Base-by-base conservation (phyloP, 2,113 vertebrate genomes). In the Malurus alboscapulatus region DNA sequence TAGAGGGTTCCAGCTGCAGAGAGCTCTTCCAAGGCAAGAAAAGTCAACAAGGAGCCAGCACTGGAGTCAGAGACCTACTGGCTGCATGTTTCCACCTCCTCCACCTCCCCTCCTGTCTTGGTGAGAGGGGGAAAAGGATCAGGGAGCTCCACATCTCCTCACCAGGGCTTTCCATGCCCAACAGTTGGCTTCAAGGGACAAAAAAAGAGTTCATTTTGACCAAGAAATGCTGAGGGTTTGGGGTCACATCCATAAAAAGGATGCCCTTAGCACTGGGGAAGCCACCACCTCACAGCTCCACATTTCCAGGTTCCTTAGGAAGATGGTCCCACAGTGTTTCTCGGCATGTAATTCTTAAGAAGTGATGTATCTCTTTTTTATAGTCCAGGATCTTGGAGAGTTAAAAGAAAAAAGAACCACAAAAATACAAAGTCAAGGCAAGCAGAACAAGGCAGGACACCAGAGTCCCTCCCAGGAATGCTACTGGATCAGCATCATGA, bases 351-450 rank as follows among this genome's bases (percentile, higher is more conserved):
- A 61, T 42, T 65, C 59, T 63, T 54, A 75, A 54, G 27, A 16
- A n/a, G 10, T 25, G 19, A 40, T 32, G 20, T 4, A 32, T 21
- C 14, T 48, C 18, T 44, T 58, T 58, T 66, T 44, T 6, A 45
- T 53, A 61, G 54, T 47, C 36, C 22, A 42, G 40, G 10, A 65
- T 87, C 36, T 27, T 21, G 6, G 10, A 30, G 17, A 62, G 32
- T 10, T 12, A 14, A 32, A 72, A n/a, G 14, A 32, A 21, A 2
- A 14, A 59, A 44, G 5, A 76, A n/a, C 0, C 0, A 15, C 4
- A 21, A 58, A 82, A 91, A 32, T 3, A 69, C 12, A 57, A 59
- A 72, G 5, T 7, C 44, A 67, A 78, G 50, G 51, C 24, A 83
- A 51, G 10, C 3, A 34, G 36, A 21, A 68, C 54, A 80, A 50